Evolutionary conservation across 2,113 vertebrate genomes (phyloP), one percentile per base, ranked within the genome.

Genomic region (Passer montanus): DNA sequence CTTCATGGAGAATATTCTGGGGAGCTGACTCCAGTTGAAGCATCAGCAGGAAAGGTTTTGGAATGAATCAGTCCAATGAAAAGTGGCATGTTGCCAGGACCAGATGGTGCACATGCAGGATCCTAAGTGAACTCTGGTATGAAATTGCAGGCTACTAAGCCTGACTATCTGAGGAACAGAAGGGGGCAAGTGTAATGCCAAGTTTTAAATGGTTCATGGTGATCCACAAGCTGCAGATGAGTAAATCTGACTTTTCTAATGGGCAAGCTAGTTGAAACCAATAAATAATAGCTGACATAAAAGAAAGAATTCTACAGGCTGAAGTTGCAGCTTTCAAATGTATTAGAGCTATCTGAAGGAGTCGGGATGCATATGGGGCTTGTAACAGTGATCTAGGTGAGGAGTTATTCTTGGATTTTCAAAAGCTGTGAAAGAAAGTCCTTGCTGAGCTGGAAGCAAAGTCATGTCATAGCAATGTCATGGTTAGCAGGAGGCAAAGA

Each of bases 151-250:
- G 47, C 92, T 90, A 47, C 82, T 90, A 77, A 96, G 95, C 83
- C 85, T 85, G 70, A 90, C 12, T 93, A 72, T 75, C 62, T 93
- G 86, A 90, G 47, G 76, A 96, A 93, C 95, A 94, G 92, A 95
- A 96, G 90, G 92, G 88, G 35, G 13, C 76, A 81, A 73, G 24
- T 33, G 24, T 74, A 88, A 55, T 92, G 95, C 96, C 95, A 96
- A 28, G 74, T 92, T 86, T 84, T 93, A 81, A 96, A 46, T 81
- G 50, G 70, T 76, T 94, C 75, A 17, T 66, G 27, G 88, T 77
- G 89, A 88, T 93, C 76, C 43, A 39, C 68, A 84, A 70, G 56
- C 83, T 96, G 92, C 76, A 81, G 67, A 86, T 80, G 46, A 88
- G 33, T 92, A 88, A 86, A 94, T 74, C 43, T 86, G 79, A 80